These are phyloP conservation scores for Antedon mediterranea DNA, from an alignment of 53 echinoderm and acorn worm genomes.

Conservation along the genomic window DNA sequence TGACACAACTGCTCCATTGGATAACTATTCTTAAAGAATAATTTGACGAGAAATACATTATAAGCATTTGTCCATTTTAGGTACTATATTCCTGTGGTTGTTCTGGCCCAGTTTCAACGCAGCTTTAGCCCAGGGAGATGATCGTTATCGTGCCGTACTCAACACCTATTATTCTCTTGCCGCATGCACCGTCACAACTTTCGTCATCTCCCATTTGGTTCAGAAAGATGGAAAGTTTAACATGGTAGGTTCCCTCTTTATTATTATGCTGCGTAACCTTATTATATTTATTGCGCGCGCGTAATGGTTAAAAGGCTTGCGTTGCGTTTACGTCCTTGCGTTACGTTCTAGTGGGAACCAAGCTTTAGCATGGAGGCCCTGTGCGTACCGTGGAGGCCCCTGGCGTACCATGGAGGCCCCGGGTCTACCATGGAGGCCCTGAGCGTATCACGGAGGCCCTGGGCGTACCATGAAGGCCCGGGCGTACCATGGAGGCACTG, in stretches of 20 bases:
- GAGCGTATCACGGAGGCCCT: too few species aligned
- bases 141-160: constrained; percentile 79
- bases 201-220: constrained; percentile 45
- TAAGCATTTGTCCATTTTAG: constrained; percentile 8
- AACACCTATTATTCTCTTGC: constrained; percentile 94
- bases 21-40: too few species aligned
- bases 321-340: too few species aligned
- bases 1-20: too few species aligned
- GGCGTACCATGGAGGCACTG: too few species aligned
- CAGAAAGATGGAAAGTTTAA: constrained; percentile 90
- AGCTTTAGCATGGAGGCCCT: too few species aligned
- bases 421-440: too few species aligned
- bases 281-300: background rate
- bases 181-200: constrained; percentile 77
- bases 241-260: constrained; percentile 40
- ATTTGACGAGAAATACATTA: background rate
- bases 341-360: too few species aligned
- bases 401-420: too few species aligned
- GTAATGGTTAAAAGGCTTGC: too few species aligned
- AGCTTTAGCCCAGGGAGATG: constrained; percentile 64
- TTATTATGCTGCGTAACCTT: background rate
- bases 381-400: too few species aligned
- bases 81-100: constrained; percentile 93
- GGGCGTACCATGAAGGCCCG: too few species aligned
- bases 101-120: constrained; percentile 99